Percentiles rank a stretch among this genome's conserved stretches.
These are phyloP conservation scores for Agrotis ipsilon DNA, from an alignment of 2,888 invertebrate species.

Conservation along the genomic window DNA sequence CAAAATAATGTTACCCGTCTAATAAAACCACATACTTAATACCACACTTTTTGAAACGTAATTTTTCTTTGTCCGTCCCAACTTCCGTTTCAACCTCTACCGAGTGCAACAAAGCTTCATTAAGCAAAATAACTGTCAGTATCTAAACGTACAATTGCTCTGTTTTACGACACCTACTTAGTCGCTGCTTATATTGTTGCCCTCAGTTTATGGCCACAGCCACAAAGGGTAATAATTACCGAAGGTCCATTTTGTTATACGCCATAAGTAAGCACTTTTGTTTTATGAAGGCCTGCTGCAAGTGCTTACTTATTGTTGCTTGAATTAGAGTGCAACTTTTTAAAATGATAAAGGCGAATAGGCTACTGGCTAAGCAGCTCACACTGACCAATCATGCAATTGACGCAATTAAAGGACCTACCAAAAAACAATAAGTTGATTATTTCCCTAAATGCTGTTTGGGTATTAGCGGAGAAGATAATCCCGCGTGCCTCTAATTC, in stretches of 20 bases:
- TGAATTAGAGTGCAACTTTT: too few relatives aligned
- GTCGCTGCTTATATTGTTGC: constrained; percentile 70
- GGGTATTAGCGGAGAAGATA: too few relatives aligned
- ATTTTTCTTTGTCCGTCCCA: neutral
- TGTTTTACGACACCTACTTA: constrained; percentile 65
- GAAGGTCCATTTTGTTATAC: constrained; percentile 7
- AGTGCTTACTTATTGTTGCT: too few relatives aligned
- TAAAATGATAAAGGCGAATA: too few relatives aligned
- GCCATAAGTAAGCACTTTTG: too few relatives aligned
- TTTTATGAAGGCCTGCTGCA: too few relatives aligned
- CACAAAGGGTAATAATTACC: neutral
- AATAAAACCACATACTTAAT: neutral
- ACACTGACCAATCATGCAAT: too few relatives aligned
- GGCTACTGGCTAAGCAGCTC: too few relatives aligned
- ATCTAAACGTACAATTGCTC: constrained; percentile 54
- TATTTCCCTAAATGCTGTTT: too few relatives aligned
- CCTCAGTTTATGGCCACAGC: constrained; percentile 59
- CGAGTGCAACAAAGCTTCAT: constrained; percentile 46
- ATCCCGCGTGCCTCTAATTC: too few relatives aligned
- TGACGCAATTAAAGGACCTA: too few relatives aligned
- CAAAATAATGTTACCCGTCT: neutral
- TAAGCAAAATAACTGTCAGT: constrained; percentile 38
- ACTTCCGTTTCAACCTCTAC: neutral
- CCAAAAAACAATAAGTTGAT: too few relatives aligned
- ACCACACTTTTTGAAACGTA: neutral